These are phyloP conservation scores for Vanessa cardui DNA, from an alignment of 2,888 invertebrate species.

Conservation along the genomic window DNA sequence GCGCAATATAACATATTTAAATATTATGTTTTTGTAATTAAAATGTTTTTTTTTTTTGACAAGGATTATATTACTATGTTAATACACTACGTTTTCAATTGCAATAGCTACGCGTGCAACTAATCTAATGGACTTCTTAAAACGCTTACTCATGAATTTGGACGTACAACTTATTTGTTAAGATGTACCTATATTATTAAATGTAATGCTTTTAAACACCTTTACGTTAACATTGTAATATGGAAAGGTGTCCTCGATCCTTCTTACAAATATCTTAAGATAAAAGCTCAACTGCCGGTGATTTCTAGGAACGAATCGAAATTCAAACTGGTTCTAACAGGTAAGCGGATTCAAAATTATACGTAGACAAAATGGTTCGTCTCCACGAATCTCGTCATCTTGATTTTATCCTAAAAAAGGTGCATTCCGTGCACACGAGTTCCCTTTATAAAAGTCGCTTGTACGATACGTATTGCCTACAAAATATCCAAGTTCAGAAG, in stretches of 20 bases:
- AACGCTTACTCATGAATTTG: slow-evolving; percentile 13
- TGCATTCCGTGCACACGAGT: slow-evolving; percentile 68
- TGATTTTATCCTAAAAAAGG: slow-evolving; percentile 61
- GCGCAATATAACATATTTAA: background rate
- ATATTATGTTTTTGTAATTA: no score
- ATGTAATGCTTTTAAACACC: background rate
- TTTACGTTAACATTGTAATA: background rate
- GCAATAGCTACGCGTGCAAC: slow-evolving; percentile 6
- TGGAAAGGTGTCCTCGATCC: slow-evolving; percentile 50
- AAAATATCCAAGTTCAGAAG: slow-evolving; percentile 34
- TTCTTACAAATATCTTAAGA: slow-evolving; percentile 51
- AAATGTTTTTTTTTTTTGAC: background rate
- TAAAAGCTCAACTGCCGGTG: slow-evolving; percentile 60
- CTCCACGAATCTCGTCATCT: slow-evolving; percentile 62
- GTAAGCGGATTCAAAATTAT: slow-evolving; percentile 76
- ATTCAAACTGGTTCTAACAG: slow-evolving; percentile 75
- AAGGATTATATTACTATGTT: background rate
- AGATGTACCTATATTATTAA: background rate
- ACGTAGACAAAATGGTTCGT: slow-evolving; percentile 68
- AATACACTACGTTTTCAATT: slow-evolving; percentile 17
- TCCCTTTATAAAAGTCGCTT: slow-evolving; percentile 34
- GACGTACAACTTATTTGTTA: background rate
- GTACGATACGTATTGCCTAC: slow-evolving; percentile 32
- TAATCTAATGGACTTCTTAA: slow-evolving; percentile 16
- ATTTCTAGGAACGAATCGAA: slow-evolving; percentile 64